A percentile compares a stretch with the other conserved stretches of the same genome.
phyloP scores from a whole-genome alignment of 92 coral and sea anemone genomes.

The Siderastrea radians region DNA sequence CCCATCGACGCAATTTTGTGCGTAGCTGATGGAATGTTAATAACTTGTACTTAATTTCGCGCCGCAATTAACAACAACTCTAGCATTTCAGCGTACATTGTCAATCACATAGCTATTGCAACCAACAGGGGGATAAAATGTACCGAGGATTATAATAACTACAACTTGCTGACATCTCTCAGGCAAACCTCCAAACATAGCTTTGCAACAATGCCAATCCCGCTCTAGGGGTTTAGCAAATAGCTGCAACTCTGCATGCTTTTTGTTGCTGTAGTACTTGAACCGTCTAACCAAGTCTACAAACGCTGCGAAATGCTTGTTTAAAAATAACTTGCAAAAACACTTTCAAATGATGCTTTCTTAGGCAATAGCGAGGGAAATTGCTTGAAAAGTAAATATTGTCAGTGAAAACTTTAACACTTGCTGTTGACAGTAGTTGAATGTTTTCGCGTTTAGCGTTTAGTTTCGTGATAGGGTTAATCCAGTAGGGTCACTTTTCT shows the following conservation, averaged over 20 bases:
- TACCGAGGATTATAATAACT: background rate
- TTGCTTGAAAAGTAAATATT: slow-evolving; percentile 16
- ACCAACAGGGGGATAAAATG: slow-evolving; percentile 7
- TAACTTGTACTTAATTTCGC: background rate
- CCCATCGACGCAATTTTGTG: background rate
- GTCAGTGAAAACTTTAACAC: slow-evolving; percentile 3
- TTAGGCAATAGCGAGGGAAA: background rate
- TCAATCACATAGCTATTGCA: background rate
- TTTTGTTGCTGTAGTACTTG: background rate
- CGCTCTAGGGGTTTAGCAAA: background rate
- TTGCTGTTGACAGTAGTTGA: slow-evolving; percentile 10
- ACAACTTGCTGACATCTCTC: background rate
- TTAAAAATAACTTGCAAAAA: background rate
- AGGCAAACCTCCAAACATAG: slow-evolving; percentile 6
- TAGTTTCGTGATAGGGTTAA: slow-evolving; percentile 16
- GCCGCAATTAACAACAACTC: background rate
- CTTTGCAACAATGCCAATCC: background rate
- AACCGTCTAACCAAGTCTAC: background rate
- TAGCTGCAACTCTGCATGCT: background rate
- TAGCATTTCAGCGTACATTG: background rate
- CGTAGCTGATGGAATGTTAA: slow-evolving; percentile 5
- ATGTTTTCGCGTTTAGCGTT: slow-evolving; percentile 20
- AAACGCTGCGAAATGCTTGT: background rate
- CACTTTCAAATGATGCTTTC: background rate
- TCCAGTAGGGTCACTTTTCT: background rate